A percentile compares a stretch with the other conserved stretches of the same genome.
Evolutionary conservation across 2,888 invertebrate species (phyloP).

Genomic region (Caenorhabditis sp.): DNA sequence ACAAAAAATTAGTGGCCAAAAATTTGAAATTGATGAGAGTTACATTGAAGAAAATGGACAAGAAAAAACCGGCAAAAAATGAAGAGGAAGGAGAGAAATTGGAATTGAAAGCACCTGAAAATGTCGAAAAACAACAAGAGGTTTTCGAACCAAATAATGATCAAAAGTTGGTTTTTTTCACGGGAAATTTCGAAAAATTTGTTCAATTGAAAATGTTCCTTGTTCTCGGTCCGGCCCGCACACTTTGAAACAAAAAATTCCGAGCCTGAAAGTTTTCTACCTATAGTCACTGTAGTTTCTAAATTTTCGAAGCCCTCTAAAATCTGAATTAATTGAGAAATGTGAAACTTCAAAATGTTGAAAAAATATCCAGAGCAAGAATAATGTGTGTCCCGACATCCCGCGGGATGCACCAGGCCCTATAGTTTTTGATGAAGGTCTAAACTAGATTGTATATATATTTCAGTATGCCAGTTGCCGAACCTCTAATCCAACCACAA

Average conservation of each 20-base stretch:
- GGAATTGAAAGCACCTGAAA: constrained; percentile 33
- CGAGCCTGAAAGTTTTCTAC: too few species aligned
- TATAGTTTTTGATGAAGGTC: too few species aligned
- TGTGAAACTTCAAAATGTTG: too few species aligned
- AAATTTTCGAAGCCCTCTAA: too few species aligned
- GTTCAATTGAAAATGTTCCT: background rate
- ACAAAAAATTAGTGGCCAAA: constrained; percentile 31
- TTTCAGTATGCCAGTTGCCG: background rate
- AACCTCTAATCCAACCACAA: constrained; percentile 3
- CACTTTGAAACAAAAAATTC: too few species aligned
- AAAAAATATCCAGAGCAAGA: too few species aligned
- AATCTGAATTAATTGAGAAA: too few species aligned
- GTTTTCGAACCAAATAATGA: constrained; percentile 31
- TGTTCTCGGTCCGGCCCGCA: background rate
- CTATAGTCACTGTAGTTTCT: too few species aligned
- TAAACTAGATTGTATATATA: too few species aligned
- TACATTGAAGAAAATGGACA: background rate
- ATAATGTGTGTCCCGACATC: too few species aligned
- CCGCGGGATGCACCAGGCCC: too few species aligned
- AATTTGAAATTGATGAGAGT: constrained; percentile 24
- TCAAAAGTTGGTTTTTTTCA: constrained; percentile 1
- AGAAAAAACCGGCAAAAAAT: background rate
- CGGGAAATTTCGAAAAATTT: background rate
- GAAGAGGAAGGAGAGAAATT: constrained; percentile 16
- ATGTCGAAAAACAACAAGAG: constrained; percentile 10